Percentiles rank a stretch among this genome's conserved stretches.
phyloP scores from a whole-genome alignment of 2,797 vertebrate genomes.

The Gymnocypris eckloni region DNA sequence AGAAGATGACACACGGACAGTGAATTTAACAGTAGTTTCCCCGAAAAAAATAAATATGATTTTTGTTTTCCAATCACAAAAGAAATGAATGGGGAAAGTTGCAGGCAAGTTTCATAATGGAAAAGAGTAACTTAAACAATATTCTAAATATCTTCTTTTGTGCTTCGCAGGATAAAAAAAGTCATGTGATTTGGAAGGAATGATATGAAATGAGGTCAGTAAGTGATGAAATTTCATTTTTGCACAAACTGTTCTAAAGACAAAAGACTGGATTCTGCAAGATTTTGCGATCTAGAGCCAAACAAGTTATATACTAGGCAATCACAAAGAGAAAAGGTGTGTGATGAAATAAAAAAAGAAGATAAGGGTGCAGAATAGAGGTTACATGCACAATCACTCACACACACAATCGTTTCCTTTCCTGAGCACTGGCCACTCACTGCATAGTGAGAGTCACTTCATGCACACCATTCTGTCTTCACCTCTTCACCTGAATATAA shows the following conservation, averaged over 20 bases:
- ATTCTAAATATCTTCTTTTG: background rate
- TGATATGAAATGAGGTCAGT: background rate
- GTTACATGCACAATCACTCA: background rate
- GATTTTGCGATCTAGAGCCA: background rate
- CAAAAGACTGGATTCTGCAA: background rate
- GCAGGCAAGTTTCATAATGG: background rate
- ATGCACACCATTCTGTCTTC: slow-evolving; percentile 29
- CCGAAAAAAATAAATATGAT: background rate
- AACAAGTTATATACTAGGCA: background rate
- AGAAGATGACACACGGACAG: background rate
- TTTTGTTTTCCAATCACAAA: background rate
- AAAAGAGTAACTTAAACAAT: background rate
- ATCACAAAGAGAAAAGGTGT: background rate
- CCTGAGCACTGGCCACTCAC: slow-evolving; percentile 15
- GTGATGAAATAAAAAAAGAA: background rate
- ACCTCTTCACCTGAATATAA: slow-evolving; percentile 41
- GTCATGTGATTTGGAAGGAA: background rate
- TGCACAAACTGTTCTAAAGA: background rate
- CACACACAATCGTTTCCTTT: background rate
- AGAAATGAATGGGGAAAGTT: background rate
- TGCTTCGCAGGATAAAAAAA: background rate
- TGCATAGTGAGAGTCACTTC: slow-evolving; percentile 6
- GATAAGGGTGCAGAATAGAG: background rate
- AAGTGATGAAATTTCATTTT: background rate
- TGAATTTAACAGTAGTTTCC: background rate